These are phyloP conservation scores for Enteromius treurensis DNA, from an alignment of 2,797 vertebrate species.

Conservation along the genomic window DNA sequence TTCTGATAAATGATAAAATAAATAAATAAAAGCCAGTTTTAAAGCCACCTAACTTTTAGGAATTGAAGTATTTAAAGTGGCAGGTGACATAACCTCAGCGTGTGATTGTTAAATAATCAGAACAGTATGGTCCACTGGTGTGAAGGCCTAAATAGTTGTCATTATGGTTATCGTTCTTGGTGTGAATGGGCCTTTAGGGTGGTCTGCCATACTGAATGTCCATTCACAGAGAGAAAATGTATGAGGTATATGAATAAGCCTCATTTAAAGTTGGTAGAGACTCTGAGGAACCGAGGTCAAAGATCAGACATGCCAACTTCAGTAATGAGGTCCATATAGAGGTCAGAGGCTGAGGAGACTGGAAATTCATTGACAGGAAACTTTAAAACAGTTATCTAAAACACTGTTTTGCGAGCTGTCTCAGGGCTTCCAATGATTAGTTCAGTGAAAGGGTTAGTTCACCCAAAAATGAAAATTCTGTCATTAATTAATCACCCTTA, in stretches of 20 bases:
- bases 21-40: neutral
- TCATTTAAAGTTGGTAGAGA: constrained; percentile 10
- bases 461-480: too few relatives aligned
- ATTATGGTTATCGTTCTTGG: neutral
- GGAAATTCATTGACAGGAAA: constrained; percentile 18
- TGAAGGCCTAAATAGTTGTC: neutral
- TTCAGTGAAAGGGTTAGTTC: too few relatives aligned
- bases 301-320: constrained; percentile 25
- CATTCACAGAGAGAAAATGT: constrained; percentile 1
- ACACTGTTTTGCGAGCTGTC: constrained; percentile 5
- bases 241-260: neutral
- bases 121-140: neutral
- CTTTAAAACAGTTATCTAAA: neutral
- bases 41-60: neutral
- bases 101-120: neutral
- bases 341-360: constrained; percentile 45
- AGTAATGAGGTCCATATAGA: constrained; percentile 48
- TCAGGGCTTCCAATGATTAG: neutral
- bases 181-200: constrained; percentile 1
- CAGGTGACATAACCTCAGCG: neutral
- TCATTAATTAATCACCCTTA: too few relatives aligned
- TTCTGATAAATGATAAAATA: neutral
- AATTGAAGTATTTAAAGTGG: neutral
- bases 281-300: constrained; percentile 21
- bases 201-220: neutral